Base-by-base conservation (phyloP, 2,888 invertebrate species). In the Vesta saturnalis region DNA sequence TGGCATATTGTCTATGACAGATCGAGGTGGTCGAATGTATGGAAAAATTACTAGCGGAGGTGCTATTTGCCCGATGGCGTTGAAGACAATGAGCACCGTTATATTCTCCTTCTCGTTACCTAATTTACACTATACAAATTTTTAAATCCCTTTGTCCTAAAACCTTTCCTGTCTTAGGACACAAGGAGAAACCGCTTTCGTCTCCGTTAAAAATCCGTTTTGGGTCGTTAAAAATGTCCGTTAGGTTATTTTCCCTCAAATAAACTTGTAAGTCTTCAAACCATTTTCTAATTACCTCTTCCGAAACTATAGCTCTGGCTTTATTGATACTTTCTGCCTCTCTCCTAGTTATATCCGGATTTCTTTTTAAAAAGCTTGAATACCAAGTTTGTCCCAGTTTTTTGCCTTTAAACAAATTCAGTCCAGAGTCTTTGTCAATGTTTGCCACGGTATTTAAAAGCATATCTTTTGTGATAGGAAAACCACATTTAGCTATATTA, bases 381-480 rank as follows among this genome's bases (percentile, higher is more conserved):
- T 43, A 43, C 43, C 43, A 43, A n/a, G 43, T 43, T 43, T 43
- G 43, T 43, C 15, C 43, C 43, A 12, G 43, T 43, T 43, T 43
- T 43, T 43, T 43, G 43, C 43, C 43, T 43, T 43, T 43, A 43
- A 43, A 43, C 43, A 43, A 43, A 43, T 43, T 43, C 43, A 43
- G n/a, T 43, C 43, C 43, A 43, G n/a, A 43, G 16, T 47, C 43
- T 43, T 12, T 14, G 15, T 43, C 35, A 19, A 57, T 57, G 1
- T 16, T 57, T 1, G 30, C 12, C 15, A 30, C 57, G 15, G 39
- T 35, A 57, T 57, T 16, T 16, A 57, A 30, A 10, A 57, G 30
- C 23, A 23, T 57, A n/a, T 57, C 35, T 30, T 57, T 57, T 14
- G 1, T 57, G n/a, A 57, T 30, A 5, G 57, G 57, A 57, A 57